Evolutionary conservation across 2,797 vertebrate genomes (phyloP).

Genomic region (Eptatretus atami): DNA sequence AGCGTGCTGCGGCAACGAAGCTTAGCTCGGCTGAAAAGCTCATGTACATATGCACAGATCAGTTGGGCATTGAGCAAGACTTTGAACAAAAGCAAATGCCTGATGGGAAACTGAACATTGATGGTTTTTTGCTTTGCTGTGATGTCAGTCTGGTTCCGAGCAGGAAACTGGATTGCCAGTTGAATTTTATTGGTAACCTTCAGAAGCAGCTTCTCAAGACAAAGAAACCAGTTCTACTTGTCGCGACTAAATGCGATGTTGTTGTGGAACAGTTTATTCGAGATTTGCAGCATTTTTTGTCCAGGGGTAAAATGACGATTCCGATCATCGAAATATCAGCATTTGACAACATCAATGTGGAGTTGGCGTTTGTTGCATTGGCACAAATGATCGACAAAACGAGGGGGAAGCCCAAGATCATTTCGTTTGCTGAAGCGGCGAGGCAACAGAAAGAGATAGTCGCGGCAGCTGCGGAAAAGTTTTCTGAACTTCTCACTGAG

Average conservation of each 20-base stretch:
- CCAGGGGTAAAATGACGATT: constrained; percentile 5
- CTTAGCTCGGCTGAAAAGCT: constrained; percentile 3
- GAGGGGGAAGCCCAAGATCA: constrained; percentile 2
- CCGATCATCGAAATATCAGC: constrained; percentile 2
- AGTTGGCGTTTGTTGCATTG: background rate
- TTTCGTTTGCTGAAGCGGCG: constrained; percentile 2
- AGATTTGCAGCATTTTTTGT: background rate
- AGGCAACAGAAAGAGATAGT: constrained; percentile 25
- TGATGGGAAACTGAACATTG: constrained; percentile 5
- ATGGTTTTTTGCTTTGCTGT: constrained; percentile 4
- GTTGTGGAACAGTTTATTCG: background rate
- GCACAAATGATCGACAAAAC: constrained; percentile 4
- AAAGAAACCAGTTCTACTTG: constrained; percentile 3
- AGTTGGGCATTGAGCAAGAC: constrained; percentile 2
- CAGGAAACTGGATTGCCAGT: background rate
- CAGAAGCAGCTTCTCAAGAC: constrained; percentile 1
- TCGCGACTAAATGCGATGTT: background rate
- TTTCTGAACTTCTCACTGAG: constrained; percentile 60
- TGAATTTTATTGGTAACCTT: constrained; percentile 1
- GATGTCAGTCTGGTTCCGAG: background rate
- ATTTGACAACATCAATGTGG: background rate
- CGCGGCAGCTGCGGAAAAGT: constrained; percentile 51
- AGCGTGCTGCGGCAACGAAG: constrained; percentile 1
- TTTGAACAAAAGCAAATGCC: constrained; percentile 6
- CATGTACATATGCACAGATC: constrained; percentile 4